These are phyloP conservation scores for Pyrgus malvae DNA, from an alignment of 2,888 invertebrate genomes.

Conservation along the genomic window DNA sequence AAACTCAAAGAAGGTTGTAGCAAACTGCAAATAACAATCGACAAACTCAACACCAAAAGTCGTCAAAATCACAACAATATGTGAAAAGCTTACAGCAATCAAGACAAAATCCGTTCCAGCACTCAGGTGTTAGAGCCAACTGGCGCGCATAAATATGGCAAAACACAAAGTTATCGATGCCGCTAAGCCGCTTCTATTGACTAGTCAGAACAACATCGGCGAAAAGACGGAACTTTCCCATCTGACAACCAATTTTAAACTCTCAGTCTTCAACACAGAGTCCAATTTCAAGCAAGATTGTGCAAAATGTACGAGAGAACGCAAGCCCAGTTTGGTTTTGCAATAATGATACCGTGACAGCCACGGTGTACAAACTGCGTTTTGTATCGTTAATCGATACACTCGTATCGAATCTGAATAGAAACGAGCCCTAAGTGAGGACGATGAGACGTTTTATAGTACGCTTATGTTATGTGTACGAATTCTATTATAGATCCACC, in stretches of 20 bases:
- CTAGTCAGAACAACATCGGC: constrained; percentile 56
- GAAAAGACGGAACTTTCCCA: constrained; percentile 44
- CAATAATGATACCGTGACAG: constrained; percentile 68
- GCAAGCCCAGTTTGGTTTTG: constrained; percentile 55
- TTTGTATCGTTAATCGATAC: constrained; percentile 66
- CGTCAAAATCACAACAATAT: constrained; percentile 1
- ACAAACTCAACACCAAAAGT: too few relatives aligned
- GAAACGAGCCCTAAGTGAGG: constrained; percentile 52
- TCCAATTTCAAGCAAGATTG: constrained; percentile 31
- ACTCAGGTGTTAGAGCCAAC: constrained; percentile 65
- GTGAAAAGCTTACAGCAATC: constrained; percentile 8
- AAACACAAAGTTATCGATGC: constrained; percentile 77
- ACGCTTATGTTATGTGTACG: constrained; percentile 29
- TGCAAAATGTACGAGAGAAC: constrained; percentile 46
- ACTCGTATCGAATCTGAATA: constrained; percentile 52
- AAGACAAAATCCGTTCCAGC: constrained; percentile 41
- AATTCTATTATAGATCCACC: constrained; percentile 9
- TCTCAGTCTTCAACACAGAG: constrained; percentile 35
- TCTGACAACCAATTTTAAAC: constrained; percentile 38
- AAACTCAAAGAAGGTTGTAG: too few relatives aligned
- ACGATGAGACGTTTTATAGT: constrained; percentile 37
- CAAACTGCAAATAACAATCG: too few relatives aligned
- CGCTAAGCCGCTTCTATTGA: constrained; percentile 76
- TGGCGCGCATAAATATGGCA: constrained; percentile 70
- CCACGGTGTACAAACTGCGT: constrained; percentile 56